Conservation (phyloP, 2,797 vertebrate species). For the Helicolenus hilgendorfi region DNA sequence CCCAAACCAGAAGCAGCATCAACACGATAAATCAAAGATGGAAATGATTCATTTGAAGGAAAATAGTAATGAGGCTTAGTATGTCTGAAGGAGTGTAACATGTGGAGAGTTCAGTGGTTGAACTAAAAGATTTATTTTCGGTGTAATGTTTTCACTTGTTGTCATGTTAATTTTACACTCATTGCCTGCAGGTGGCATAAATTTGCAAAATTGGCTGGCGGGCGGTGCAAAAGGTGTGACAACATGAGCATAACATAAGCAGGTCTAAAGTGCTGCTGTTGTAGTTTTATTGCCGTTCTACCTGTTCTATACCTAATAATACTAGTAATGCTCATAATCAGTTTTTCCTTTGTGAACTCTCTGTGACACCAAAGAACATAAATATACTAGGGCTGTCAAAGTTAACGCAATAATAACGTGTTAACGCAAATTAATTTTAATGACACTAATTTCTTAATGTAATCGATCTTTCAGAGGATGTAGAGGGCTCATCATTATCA, state of each 20-base stretch:
- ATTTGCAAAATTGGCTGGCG: too few species aligned
- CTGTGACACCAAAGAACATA: too few species aligned
- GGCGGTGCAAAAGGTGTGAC: neutral
- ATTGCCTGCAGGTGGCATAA: neutral
- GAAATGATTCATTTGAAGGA: neutral
- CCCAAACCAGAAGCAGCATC: neutral
- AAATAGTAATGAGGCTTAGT: neutral
- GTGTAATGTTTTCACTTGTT: neutral
- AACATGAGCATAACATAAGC: neutral
- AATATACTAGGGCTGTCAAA: too few species aligned
- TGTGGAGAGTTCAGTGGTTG: neutral
- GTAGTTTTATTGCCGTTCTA: neutral
- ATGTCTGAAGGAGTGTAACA: neutral
- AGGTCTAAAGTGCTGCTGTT: neutral
- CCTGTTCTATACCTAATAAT: too few species aligned
- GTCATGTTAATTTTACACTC: too few species aligned
- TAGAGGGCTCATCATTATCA: too few species aligned
- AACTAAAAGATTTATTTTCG: neutral
- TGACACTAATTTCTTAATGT: too few species aligned
- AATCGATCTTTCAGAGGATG: too few species aligned
- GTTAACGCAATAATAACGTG: too few species aligned
- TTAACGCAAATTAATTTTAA: too few species aligned
- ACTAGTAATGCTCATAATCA: too few species aligned
- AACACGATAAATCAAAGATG: slow-evolving; percentile 17
- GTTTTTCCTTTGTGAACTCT: too few species aligned